Evolutionary conservation across 2,113 vertebrate genomes (phyloP).

Genomic region (Istiophorus platypterus): DNA sequence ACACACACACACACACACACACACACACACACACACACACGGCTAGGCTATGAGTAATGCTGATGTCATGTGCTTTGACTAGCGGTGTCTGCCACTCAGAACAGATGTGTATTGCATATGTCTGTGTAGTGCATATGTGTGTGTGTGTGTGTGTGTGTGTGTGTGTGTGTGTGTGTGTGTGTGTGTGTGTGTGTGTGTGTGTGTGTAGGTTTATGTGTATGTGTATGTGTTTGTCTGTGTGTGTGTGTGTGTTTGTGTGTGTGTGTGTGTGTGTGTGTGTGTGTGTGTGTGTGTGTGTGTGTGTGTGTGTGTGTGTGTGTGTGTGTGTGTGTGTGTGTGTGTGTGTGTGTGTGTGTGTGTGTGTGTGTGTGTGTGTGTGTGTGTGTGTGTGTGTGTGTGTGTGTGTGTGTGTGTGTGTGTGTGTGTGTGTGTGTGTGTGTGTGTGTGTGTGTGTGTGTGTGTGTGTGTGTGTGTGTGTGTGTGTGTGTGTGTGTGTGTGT

Average conservation of each 20-base stretch:
- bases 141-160: constrained; percentile 5
- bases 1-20: constrained; percentile 32
- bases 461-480: constrained; percentile 10
- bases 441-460: constrained; percentile 34
- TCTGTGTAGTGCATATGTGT: not conserved
- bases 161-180: no score
- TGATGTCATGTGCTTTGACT: constrained; percentile 79
- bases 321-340: constrained; percentile 1
- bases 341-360: constrained; percentile 8
- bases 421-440: not conserved
- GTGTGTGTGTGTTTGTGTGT: no score
- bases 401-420: no score
- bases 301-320: constrained; percentile 43
- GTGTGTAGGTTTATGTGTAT: constrained; percentile 8
- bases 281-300: no score
- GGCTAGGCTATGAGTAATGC: constrained; percentile 68
- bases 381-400: constrained; percentile 46
- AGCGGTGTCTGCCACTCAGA: constrained; percentile 59
- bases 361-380: no score
- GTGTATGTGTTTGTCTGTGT: constrained; percentile 35
- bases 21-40: constrained; percentile 39
- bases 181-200: constrained; percentile 5
- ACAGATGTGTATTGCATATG: constrained; percentile 64
- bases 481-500: constrained; percentile 25
- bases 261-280: constrained; percentile 19